Evolutionary conservation across 2,888 invertebrate genomes (phyloP), one percentile per base, ranked within the genome.

Genomic region (Halictus ligatus): DNA sequence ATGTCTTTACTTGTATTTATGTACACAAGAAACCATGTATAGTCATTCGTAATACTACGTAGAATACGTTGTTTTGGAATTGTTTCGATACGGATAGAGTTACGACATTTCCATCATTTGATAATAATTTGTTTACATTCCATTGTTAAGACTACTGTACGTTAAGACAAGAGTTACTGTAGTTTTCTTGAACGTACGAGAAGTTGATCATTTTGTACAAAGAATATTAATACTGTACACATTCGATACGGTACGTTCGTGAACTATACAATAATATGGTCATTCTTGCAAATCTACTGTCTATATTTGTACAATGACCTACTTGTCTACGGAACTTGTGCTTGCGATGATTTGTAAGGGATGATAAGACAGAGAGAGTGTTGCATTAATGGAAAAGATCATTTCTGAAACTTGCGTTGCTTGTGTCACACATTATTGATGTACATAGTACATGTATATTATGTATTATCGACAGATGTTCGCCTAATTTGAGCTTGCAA

Each of bases 361-460:
- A 40, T 40, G 40, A 69, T 40, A 21, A 7, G 15, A 69, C 21
- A 21, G 40, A 35, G 21, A 18, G 69, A 69, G 1, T 21, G 40
- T 69, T 40, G 12, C 1, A 21, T 69, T 21, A 40, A 35, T 35
- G 40, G 10, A 12, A 10, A 69, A 69, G 12, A 40, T 69, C 0
- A 40, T 40, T 69, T 40, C 40, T 18, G 12, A 21, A 21, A 35
- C 4, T 40, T 69, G 21, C 40, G 21, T 40, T 40, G 40, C 21
- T 35, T 40, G 21, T 40, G 21, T 69, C 69, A 12, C 40, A 69
- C 69, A 69, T 69, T 69, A 35, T 21, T 35, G 21, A 21, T 69
- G 69, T n/a, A 69, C 69, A 40, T 69, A 69, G 18, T 25, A 29
- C 29, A 64, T 64, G 64, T 64, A 64, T 69, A 69, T 69, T 69